phyloP scores from a whole-genome alignment of 2,888 invertebrate species.

The Rhogogaster chlorosoma region DNA sequence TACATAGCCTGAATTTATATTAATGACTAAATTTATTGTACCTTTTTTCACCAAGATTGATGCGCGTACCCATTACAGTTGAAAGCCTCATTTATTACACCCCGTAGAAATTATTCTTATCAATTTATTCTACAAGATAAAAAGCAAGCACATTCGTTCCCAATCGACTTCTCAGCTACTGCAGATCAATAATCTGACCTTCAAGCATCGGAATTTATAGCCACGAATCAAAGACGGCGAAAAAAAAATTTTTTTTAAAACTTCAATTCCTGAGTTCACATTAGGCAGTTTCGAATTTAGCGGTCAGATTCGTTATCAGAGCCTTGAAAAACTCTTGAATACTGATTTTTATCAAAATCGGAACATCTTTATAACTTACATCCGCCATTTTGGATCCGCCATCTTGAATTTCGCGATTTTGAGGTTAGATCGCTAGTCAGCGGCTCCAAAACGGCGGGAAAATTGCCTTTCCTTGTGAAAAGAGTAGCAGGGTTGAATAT shows the following conservation, averaged over 20 bases:
- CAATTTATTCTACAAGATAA: neutral
- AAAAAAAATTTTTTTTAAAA: neutral
- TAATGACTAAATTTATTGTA: neutral
- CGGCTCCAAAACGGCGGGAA: neutral
- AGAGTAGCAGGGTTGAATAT: too few species aligned
- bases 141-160: neutral
- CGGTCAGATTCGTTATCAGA: neutral
- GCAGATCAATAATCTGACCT: neutral
- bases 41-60: neutral
- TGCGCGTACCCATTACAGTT: neutral
- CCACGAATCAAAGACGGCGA: neutral
- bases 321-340: neutral
- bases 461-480: neutral
- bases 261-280: neutral
- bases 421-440: neutral
- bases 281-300: neutral
- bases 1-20: neutral
- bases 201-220: neutral
- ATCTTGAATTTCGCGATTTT: neutral
- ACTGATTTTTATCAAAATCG: neutral
- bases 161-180: neutral
- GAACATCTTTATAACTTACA: neutral
- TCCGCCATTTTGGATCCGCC: neutral
- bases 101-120: neutral
- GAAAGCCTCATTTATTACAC: neutral